Evolutionary conservation across 2,797 vertebrate genomes (phyloP).

Genomic region (Stomatorhinus walkeri): DNA sequence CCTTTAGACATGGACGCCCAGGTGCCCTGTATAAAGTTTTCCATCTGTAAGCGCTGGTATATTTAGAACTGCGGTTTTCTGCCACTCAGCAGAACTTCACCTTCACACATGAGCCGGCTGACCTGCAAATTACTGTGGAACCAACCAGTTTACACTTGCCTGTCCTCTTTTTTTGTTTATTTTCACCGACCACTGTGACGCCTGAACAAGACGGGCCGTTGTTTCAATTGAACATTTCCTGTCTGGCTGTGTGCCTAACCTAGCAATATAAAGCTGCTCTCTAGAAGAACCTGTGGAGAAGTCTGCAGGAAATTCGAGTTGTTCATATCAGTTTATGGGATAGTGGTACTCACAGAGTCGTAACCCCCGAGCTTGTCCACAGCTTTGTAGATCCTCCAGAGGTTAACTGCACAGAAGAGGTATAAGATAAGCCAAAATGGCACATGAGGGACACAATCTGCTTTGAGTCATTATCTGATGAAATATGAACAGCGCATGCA

Average conservation of each 20-base stretch:
- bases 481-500: neutral
- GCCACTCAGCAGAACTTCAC: neutral
- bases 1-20: neutral
- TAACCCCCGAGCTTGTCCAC: slow-evolving; percentile 89
- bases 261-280: neutral
- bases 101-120: neutral
- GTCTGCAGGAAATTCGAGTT: neutral
- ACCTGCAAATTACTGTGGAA: neutral
- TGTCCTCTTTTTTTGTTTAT: neutral
- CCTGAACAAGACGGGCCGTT: neutral
- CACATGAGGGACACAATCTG: neutral
- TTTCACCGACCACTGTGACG: neutral
- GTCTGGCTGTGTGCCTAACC: neutral
- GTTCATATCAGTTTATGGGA: neutral
- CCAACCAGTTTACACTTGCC: neutral
- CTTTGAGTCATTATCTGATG: neutral
- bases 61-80: slow-evolving; percentile 21
- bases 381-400: slow-evolving; percentile 89
- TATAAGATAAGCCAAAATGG: neutral
- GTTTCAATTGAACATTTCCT: neutral
- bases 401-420: slow-evolving; percentile 68
- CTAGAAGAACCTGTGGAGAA: neutral
- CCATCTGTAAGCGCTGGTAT: slow-evolving; percentile 4
- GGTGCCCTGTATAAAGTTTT: neutral
- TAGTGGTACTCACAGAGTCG: slow-evolving; percentile 68